Evolutionary conservation across 1,140 invertebrate genomes (phyloP).

Genomic region (Trichogramma pretiosum): DNA sequence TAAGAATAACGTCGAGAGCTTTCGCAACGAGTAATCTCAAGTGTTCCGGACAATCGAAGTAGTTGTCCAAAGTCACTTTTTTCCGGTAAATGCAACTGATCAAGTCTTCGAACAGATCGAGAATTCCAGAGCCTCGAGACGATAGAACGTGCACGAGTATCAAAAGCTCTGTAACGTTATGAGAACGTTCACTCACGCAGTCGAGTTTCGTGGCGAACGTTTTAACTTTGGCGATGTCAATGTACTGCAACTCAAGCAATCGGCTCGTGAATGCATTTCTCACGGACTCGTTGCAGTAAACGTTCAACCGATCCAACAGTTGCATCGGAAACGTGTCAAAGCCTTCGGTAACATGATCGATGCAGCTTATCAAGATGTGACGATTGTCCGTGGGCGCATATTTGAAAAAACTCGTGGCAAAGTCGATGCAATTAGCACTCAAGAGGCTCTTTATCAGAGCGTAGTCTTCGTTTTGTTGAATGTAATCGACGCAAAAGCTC

Average conservation of each 20-base stretch:
- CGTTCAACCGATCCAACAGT: constrained; percentile 2
- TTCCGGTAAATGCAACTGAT: not conserved
- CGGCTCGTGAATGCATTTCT: not conserved
- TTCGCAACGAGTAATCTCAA: not conserved
- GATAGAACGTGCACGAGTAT: not conserved
- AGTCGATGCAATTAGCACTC: constrained; percentile 16
- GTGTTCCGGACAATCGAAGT: constrained; percentile 5
- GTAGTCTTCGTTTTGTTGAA: constrained; percentile 9
- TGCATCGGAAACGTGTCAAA: not conserved
- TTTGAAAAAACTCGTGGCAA: constrained; percentile 23
- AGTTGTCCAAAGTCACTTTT: constrained; percentile 4
- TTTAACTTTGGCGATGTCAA: constrained; percentile 6
- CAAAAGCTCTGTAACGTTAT: constrained; percentile 1
- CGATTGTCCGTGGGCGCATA: not conserved
- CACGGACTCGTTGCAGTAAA: constrained; percentile 4
- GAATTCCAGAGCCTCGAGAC: not conserved
- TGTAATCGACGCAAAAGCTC: constrained; percentile 14
- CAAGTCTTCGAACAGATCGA: constrained; percentile 7
- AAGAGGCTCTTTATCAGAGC: constrained; percentile 20
- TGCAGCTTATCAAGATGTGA: not conserved
- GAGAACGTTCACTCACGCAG: not conserved
- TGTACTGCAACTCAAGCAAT: not conserved
- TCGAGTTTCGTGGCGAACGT: not conserved
- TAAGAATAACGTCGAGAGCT: constrained; percentile 14
- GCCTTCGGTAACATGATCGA: constrained; percentile 1